Percentiles rank a stretch among this genome's conserved stretches.
These are phyloP conservation scores for Dysmachus trigonus DNA, from an alignment of 2,888 invertebrate species.

Conservation along the genomic window DNA sequence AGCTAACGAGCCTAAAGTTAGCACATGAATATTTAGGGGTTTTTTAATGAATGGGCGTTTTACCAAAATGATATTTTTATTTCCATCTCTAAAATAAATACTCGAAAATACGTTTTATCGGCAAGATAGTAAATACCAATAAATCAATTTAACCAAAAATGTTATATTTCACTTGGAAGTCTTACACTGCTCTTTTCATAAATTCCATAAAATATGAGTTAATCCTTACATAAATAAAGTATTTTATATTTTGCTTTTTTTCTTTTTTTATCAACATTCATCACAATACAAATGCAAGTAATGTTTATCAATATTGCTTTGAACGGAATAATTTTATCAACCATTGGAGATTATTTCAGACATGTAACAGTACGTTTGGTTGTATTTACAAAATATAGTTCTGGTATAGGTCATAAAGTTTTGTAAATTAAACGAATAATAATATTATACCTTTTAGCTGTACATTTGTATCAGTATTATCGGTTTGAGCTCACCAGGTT, in stretches of 20 bases:
- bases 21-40: no score
- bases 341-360: neutral
- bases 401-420: neutral
- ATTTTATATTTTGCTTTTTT: neutral
- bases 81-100: no score
- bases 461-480: neutral
- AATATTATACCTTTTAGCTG: neutral
- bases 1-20: no score
- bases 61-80: no score
- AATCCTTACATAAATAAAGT: neutral
- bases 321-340: neutral
- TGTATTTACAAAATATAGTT: neutral
- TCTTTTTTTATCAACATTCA: neutral
- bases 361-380: neutral
- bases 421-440: neutral
- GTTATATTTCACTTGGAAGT: neutral
- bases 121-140: neutral
- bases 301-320: neutral
- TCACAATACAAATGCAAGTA: neutral
- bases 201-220: neutral
- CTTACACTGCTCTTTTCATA: neutral
- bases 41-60: no score
- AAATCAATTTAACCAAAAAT: neutral
- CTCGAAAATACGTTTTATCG: neutral
- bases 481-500: neutral